These are phyloP conservation scores for Heliconius nattereri DNA, from an alignment of 1,140 invertebrate genomes.

Conservation along the genomic window DNA sequence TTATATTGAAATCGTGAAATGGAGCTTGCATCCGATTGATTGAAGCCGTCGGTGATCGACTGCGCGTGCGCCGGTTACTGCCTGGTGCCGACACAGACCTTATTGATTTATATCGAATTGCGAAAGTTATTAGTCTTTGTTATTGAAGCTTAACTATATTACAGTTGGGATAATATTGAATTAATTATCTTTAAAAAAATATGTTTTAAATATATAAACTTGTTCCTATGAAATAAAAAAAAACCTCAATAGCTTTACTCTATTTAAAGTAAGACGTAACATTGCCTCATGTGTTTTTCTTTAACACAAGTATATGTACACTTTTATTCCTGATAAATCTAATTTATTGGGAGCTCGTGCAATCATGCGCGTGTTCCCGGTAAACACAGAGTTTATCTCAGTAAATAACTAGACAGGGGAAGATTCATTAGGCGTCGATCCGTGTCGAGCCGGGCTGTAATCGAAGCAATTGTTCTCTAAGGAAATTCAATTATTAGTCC, in stretches of 20 bases:
- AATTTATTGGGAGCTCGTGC: conserved; percentile 78
- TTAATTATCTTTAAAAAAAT: background rate
- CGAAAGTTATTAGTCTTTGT: conserved; percentile 43
- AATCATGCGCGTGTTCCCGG: conserved; percentile 76
- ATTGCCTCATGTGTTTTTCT: conserved; percentile 23
- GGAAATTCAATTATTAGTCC: conserved; percentile 77
- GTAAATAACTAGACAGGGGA: conserved; percentile 79
- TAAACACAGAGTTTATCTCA: conserved; percentile 78
- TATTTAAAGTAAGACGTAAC: conserved; percentile 4
- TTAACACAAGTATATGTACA: conserved; percentile 47
- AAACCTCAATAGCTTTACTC: background rate
- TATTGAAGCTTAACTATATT: conserved; percentile 36
- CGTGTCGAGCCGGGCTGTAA: conserved; percentile 73
- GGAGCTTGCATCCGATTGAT: conserved; percentile 72
- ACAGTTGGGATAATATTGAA: background rate
- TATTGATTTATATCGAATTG: conserved; percentile 67
- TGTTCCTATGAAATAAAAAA: background rate
- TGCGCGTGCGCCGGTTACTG: conserved; percentile 65
- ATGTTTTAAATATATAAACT: too few relatives aligned
- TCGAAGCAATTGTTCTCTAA: conserved; percentile 78
- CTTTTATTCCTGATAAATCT: conserved; percentile 69
- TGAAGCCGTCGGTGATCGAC: conserved; percentile 56
- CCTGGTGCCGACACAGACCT: conserved; percentile 42
- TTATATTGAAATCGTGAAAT: conserved; percentile 79
- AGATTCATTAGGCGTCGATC: conserved; percentile 80